Base-by-base conservation (phyloP, 2,888 invertebrate species). In the Orchesella flavescens region DNA sequence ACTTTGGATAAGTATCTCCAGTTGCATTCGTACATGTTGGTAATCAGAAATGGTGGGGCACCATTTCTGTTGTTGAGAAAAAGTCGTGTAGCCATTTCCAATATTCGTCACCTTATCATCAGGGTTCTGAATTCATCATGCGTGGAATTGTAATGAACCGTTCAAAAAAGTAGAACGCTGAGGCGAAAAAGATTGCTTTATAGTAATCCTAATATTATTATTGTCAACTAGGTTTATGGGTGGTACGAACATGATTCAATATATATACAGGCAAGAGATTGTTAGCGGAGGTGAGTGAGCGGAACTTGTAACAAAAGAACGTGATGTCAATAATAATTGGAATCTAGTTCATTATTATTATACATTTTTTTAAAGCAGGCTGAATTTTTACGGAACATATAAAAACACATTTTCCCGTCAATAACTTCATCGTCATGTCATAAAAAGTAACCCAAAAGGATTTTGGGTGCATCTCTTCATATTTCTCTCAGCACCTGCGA, bases 281-380 rank as follows among this genome's bases (percentile, higher is more conserved):
- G 44, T 65, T 65, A 65, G 34, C 19, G 34, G 9, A 17, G n/a
- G 43, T 57, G 65, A 65, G 17, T 43, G 44, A 34, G 65, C 65
- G 65, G 65, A 65, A 43, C n/a, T 44, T 24, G 24, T 65, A 15
- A 23, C 17, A 49, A 49, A 46, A 68, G 46, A 68, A 49, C 68
- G 68, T 68, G 68, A 68, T 68, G 68, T 68, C 68, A 68, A 68
- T 68, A 68, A 49, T 46, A 23, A 68, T 68, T 23, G 17, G 23
- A 68, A 68, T 68, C 68, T 68, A 68, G 68, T 68, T 68, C 68
- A 68, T 21, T 17, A 46, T 17, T n/a, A 9, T 34, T 63, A 15
- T n/a, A 59, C 4, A 19, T 57, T 57, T 57, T 15, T 4, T 2
- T 34, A 34, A 34, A 7, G 34, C 49, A 15, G 23, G 19, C 13